Percentiles rank a stretch among this genome's conserved stretches.
Conservation (phyloP, 2,888 invertebrate genomes). For the Cloeon dipterum region DNA sequence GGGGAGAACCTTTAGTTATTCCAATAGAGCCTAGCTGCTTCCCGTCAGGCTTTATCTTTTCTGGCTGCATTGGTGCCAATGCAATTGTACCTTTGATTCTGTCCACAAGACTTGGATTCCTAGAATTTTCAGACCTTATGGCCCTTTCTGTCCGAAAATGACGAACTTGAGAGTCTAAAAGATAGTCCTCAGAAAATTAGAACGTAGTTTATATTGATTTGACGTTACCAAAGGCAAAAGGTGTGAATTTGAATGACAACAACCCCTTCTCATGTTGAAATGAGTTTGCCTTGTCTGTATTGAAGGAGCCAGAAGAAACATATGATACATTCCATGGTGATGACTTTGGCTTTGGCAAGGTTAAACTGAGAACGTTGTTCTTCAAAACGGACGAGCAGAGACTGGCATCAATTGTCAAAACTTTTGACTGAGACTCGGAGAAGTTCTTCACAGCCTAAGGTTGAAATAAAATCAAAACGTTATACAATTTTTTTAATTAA, state of each 20-base stretch:
- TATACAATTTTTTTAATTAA: neutral
- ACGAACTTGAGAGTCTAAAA: conserved; percentile 30
- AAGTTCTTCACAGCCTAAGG: conserved; percentile 18
- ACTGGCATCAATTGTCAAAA: conserved; percentile 14
- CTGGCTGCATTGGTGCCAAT: too few species aligned
- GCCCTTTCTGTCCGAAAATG: conserved; percentile 61
- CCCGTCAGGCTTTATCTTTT: too few species aligned
- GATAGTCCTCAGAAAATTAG: conserved; percentile 10
- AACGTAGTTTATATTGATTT: conserved; percentile 7
- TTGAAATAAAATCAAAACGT: conserved; percentile 1
- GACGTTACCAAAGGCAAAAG: conserved; percentile 4
- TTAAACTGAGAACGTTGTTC: conserved; percentile 13
- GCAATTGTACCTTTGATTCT: conserved; percentile 34
- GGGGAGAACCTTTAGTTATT: too few species aligned
- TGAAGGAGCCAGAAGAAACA: conserved; percentile 19
- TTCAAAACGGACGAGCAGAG: conserved; percentile 9
- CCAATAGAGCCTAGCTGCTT: too few species aligned
- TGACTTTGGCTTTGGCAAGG: conserved; percentile 2
- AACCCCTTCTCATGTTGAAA: too few species aligned
- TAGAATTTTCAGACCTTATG: conserved; percentile 38
- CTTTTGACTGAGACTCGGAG: conserved; percentile 16
- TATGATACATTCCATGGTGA: conserved; percentile 17
- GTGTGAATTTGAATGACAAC: conserved; percentile 4
- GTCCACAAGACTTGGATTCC: conserved; percentile 46
- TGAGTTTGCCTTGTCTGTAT: conserved; percentile 22